Evolutionary conservation across 35 echinoderm and acorn worm species (phyloP).

Genomic region (Anneissia japonica): DNA sequence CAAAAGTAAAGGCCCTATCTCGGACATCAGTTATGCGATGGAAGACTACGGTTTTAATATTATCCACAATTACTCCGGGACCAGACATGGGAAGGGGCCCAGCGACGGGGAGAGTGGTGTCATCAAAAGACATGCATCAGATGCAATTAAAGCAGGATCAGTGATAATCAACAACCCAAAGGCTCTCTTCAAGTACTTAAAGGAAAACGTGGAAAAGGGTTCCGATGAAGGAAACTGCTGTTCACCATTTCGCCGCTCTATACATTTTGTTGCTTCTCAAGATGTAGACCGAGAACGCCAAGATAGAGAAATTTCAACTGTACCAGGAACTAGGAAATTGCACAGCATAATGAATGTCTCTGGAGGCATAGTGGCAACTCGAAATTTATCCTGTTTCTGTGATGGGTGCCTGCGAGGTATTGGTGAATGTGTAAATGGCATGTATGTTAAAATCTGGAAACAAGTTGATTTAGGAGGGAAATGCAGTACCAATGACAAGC

Average conservation of each 20-base stretch:
- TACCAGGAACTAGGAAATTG: constrained; percentile 57
- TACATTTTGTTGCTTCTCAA: constrained; percentile 48
- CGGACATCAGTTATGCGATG: constrained; percentile 47
- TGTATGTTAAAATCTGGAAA: no score
- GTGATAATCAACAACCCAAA: constrained; percentile 44
- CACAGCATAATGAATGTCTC: constrained; percentile 53
- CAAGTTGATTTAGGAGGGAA: no score
- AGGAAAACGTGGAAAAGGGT: constrained; percentile 32
- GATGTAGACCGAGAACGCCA: constrained; percentile 5
- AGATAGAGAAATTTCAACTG: constrained; percentile 35
- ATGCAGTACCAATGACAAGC: no score
- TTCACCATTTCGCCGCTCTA: constrained; percentile 40
- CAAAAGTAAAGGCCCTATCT: constrained; percentile 71
- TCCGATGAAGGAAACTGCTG: constrained; percentile 36
- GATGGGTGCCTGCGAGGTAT: no score
- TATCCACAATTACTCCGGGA: constrained; percentile 57
- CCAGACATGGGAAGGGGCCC: constrained; percentile 66
- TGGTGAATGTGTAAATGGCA: no score
- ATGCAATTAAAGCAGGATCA: constrained; percentile 49
- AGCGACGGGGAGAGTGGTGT: constrained; percentile 81
- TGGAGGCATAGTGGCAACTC: no score
- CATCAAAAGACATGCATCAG: constrained; percentile 44
- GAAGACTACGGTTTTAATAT: constrained; percentile 43
- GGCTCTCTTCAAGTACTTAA: constrained; percentile 25
- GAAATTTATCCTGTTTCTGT: no score